Evolutionary conservation across 2,888 invertebrate genomes (phyloP), one percentile per base, ranked within the genome.

Genomic region (Philaethria dido): DNA sequence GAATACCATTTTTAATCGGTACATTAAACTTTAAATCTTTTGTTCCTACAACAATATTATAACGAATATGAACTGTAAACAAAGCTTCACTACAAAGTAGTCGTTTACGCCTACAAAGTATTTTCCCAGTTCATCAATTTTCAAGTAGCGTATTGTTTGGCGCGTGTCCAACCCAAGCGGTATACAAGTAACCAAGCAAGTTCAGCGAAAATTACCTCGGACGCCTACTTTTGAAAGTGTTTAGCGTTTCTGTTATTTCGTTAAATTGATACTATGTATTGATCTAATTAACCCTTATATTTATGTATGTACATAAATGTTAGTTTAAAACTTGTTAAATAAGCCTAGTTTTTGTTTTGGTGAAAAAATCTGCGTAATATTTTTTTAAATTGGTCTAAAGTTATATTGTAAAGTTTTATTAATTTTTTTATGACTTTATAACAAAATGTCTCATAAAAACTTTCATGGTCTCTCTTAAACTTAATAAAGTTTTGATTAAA

Each of bases 91-190:
- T 18, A 25, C 18, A 25, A 33, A 60, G 18, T 18, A 33, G 45
- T 36, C 39, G 48, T 57, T 55, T 57, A 25, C 13, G 22, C 44
- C 9, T 14, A 64, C 59, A 54, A 66, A 69, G 60, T 42, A 44
- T 42, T 68, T 25, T 11, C 22, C 42, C 20, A 50, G 44, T 55
- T 62, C 62, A 62, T 64, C 47, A 60, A 33, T 70, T 62, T 64
- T 62, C 45, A 59, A 62, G 62, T 42, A 25, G 42, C 48, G 36
- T 68, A 59, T 62, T 59, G 47, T 44, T 70, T 70, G 70, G 70
- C 67, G 36, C 62, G 59, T 6, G 33, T 59, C 70, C 69, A 70
- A 59, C 36, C 18, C 22, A 39, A 68, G 48, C 39, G 47, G 60
- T 25, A 45, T 55, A 47, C 18, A 36, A 54, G 47, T 29, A 64